A percentile compares a stretch with the other conserved stretches of the same genome.
Evolutionary conservation across 2,797 vertebrate species (phyloP).

Genomic region (Enteromius radiatus): DNA sequence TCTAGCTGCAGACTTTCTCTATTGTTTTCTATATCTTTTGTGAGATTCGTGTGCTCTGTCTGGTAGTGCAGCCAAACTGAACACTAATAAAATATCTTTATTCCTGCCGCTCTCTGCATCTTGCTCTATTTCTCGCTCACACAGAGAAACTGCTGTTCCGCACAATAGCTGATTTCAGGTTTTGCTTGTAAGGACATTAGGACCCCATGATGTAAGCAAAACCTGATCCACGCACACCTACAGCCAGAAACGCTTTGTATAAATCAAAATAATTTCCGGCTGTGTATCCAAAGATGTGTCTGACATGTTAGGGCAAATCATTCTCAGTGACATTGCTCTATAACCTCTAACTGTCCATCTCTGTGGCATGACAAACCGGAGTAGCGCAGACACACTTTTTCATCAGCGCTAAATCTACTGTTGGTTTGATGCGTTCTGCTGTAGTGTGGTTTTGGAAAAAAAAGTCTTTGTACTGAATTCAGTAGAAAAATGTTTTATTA

Average conservation of each 20-base stretch:
- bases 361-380: conserved; percentile 11
- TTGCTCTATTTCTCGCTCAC: conserved; percentile 5
- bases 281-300: conserved; percentile 1
- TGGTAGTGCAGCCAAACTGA: conserved; percentile 1
- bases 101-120: background rate
- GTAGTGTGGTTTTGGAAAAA: conserved; percentile 83
- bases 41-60: conserved; percentile 14
- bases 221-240: background rate
- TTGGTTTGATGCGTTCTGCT: conserved; percentile 76
- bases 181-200: background rate
- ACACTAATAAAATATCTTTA: conserved; percentile 14
- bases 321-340: conserved; percentile 4
- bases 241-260: background rate
- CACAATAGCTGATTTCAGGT: background rate
- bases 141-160: background rate
- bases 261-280: background rate
- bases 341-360: conserved; percentile 42
- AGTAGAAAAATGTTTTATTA: conserved; percentile 98
- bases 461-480: conserved; percentile 96
- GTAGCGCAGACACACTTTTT: conserved; percentile 67
- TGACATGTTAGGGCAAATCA: conserved; percentile 4
- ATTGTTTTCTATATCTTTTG: background rate
- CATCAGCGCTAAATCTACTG: conserved; percentile 86
- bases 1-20: background rate
- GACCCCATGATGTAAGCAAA: background rate